Conservation (phyloP, 2,113 vertebrate species). For the Gobio gobio region DNA sequence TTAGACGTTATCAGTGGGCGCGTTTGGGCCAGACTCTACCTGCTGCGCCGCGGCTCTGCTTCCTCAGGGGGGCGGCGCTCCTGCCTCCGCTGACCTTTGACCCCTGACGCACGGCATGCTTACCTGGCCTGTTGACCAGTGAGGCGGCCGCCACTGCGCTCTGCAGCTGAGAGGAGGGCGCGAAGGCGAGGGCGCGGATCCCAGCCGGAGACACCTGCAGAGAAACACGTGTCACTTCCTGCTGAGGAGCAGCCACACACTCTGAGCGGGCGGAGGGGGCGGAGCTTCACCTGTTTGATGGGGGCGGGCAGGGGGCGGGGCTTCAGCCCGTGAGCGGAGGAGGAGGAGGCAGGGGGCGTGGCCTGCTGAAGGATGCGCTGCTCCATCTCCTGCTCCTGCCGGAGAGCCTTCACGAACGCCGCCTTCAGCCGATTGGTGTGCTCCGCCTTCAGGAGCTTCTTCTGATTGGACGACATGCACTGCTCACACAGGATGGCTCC, state of each 20-base stretch:
- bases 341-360: conserved; percentile 64
- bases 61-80: conserved; percentile 83
- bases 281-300: conserved; percentile 79
- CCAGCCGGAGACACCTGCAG: conserved; percentile 79
- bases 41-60: conserved; percentile 82
- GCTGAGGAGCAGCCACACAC: no score
- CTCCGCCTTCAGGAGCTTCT: conserved; percentile 92
- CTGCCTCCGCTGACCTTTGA: conserved; percentile 80
- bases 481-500: conserved; percentile 90
- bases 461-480: conserved; percentile 96
- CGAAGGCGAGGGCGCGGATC: conserved; percentile 79
- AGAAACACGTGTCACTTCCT: no score
- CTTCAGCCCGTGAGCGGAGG: conserved; percentile 63
- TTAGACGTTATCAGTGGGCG: not conserved
- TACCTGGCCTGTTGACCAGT: conserved; percentile 87
- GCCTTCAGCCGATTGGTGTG: conserved; percentile 95
- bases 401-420: conserved; percentile 94
- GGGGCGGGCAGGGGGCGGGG: conserved; percentile 79
- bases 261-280: no score
- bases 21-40: conserved; percentile 76
- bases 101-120: conserved; percentile 81
- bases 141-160: conserved; percentile 82
- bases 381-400: conserved; percentile 97
- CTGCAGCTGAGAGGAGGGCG: conserved; percentile 92
- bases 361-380: conserved; percentile 78